A percentile compares a stretch with the other conserved stretches of the same genome.
Evolutionary conservation across 2,113 vertebrate genomes (phyloP).

Genomic region (Polypterus bichir): DNA sequence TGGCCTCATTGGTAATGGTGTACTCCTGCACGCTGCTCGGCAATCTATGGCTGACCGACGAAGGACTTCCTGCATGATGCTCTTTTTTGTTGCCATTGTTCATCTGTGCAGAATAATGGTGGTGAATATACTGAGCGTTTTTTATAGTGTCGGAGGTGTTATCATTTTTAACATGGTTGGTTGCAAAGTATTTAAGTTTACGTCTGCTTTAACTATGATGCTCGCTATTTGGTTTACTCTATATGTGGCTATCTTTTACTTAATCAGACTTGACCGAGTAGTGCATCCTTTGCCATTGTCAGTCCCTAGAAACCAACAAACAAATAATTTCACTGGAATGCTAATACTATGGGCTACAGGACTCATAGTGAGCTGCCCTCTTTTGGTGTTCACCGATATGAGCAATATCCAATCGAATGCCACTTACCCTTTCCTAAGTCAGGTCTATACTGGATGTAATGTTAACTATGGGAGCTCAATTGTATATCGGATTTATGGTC

Average conservation of each 20-base stretch:
- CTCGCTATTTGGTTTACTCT: conserved; percentile 38
- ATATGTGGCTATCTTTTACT: conserved; percentile 22
- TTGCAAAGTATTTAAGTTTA: conserved; percentile 33
- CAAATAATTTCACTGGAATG: conserved; percentile 22
- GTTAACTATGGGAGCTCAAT: conserved; percentile 19
- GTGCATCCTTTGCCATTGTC: conserved; percentile 19
- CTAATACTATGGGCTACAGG: conserved; percentile 25
- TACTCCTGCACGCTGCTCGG: conserved; percentile 34
- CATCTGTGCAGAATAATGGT: conserved; percentile 32
- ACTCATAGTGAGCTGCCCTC: conserved; percentile 19
- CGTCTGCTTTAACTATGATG: conserved; percentile 16
- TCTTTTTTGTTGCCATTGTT: conserved; percentile 33
- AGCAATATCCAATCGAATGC: conserved; percentile 8
- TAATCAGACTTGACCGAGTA: conserved; percentile 25
- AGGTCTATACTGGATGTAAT: conserved; percentile 23
- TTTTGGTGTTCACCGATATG: conserved; percentile 27
- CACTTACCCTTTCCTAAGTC: conserved; percentile 11
- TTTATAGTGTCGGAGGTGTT: conserved; percentile 26
- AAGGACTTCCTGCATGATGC: conserved; percentile 33
- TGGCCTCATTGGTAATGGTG: conserved; percentile 26
- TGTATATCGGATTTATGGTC: conserved; percentile 29
- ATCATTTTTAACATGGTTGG: conserved; percentile 22
- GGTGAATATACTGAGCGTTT: conserved; percentile 32
- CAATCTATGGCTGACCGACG: conserved; percentile 22
- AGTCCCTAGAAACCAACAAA: conserved; percentile 16